phyloP scores from a whole-genome alignment of 92 coral and sea anemone genomes.

The Actinernus sp. region DNA sequence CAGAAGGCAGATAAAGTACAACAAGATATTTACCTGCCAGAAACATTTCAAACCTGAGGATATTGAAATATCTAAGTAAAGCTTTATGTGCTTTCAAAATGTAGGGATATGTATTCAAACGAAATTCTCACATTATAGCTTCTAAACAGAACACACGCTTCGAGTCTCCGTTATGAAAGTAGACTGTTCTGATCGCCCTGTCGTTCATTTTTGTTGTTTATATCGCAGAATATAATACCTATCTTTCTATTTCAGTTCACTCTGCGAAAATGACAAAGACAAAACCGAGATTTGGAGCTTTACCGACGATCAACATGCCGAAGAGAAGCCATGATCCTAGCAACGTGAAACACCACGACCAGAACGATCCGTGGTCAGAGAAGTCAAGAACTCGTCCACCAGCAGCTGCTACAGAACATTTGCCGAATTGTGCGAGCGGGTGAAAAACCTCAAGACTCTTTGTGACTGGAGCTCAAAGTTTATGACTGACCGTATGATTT shows the following conservation, averaged over 20 bases:
- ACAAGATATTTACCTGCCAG: constrained; percentile 44
- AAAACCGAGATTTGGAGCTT: constrained; percentile 33
- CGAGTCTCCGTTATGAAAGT: too few species aligned
- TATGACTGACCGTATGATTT: constrained; percentile 21
- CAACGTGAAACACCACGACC: constrained; percentile 44
- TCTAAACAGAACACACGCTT: too few species aligned
- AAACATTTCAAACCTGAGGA: constrained; percentile 49
- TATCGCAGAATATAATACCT: not conserved
- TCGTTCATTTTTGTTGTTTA: too few species aligned
- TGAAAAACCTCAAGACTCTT: constrained; percentile 32
- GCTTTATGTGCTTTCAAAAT: too few species aligned
- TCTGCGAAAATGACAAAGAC: constrained; percentile 28
- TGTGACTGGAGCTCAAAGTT: constrained; percentile 50
- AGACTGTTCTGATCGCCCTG: too few species aligned
- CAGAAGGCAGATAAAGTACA: constrained; percentile 7
- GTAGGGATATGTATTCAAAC: too few species aligned
- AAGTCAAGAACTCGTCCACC: constrained; percentile 12
- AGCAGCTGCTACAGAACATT: constrained; percentile 51
- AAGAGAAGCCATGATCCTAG: constrained; percentile 33
- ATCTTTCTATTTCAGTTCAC: constrained; percentile 9
- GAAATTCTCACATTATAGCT: too few species aligned
- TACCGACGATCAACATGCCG: constrained; percentile 51
- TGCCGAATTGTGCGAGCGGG: constrained; percentile 52
- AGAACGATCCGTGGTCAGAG: constrained; percentile 47
- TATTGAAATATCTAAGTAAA: constrained; percentile 62